Conservation (phyloP, 2,888 invertebrate species). For the Melangyna quadrimaculata region DNA sequence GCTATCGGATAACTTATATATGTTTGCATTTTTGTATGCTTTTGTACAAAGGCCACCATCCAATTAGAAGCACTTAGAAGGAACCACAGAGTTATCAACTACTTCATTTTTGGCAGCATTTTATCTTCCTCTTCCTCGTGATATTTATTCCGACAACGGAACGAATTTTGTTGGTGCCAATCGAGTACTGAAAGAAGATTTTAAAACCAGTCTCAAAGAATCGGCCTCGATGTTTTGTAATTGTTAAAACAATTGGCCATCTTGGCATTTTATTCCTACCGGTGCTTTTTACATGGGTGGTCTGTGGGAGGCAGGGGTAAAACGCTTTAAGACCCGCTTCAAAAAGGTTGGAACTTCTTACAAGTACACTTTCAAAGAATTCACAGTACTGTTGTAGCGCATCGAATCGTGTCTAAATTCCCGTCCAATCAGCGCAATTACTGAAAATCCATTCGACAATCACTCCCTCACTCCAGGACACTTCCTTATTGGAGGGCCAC, state of each 20-base stretch:
- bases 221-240: background rate
- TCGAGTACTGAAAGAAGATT: background rate
- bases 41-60: too few species aligned
- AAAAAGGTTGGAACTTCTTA: background rate
- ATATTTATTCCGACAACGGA: conserved; percentile 57
- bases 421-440: background rate
- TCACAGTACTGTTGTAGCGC: background rate
- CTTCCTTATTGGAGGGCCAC: conserved; percentile 5
- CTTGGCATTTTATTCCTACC: background rate
- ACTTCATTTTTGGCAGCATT: conserved; percentile 57
- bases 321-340: background rate
- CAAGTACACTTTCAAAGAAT: conserved; percentile 3
- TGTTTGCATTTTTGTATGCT: too few species aligned
- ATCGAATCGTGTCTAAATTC: background rate
- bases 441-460: background rate
- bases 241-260: background rate
- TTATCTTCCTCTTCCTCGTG: conserved; percentile 40
- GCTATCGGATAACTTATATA: too few species aligned
- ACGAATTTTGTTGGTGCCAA: conserved; percentile 22
- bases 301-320: too few species aligned
- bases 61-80: too few species aligned
- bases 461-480: background rate
- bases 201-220: background rate
- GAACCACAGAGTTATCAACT: too few species aligned
- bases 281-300: background rate